Conservation (phyloP, 2,797 vertebrate genomes). For the Syndactyla subalaris region DNA sequence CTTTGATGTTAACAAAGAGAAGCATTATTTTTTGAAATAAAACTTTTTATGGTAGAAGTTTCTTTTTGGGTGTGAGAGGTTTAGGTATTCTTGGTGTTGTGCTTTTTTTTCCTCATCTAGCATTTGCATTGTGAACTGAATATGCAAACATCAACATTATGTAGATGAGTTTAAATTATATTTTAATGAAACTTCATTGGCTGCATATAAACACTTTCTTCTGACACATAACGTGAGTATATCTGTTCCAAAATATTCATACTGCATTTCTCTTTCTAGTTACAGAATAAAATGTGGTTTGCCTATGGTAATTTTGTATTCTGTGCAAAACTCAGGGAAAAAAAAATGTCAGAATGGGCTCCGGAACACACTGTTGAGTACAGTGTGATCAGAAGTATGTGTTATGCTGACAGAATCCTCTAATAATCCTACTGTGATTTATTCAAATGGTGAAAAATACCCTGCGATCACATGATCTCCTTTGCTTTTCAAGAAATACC, state of each 20-base stretch:
- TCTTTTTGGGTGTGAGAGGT: neutral
- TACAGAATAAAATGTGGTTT: neutral
- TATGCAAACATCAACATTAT: neutral
- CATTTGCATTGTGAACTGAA: neutral
- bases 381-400: neutral
- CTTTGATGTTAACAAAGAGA: neutral
- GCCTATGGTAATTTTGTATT: neutral
- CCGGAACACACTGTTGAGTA: neutral
- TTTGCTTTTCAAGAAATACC: neutral
- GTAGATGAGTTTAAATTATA: neutral
- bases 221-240: neutral
- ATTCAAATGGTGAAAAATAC: neutral
- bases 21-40: neutral
- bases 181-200: neutral
- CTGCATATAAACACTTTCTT: neutral
- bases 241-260: neutral
- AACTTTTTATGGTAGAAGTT: neutral
- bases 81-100: neutral
- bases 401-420: neutral
- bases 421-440: neutral
- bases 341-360: neutral
- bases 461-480: fast-evolving
- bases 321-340: neutral
- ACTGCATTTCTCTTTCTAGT: neutral
- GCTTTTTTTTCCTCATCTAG: too few species aligned